Conservation (phyloP, 2,888 invertebrate species). For the Himalopsyche japonica region DNA sequence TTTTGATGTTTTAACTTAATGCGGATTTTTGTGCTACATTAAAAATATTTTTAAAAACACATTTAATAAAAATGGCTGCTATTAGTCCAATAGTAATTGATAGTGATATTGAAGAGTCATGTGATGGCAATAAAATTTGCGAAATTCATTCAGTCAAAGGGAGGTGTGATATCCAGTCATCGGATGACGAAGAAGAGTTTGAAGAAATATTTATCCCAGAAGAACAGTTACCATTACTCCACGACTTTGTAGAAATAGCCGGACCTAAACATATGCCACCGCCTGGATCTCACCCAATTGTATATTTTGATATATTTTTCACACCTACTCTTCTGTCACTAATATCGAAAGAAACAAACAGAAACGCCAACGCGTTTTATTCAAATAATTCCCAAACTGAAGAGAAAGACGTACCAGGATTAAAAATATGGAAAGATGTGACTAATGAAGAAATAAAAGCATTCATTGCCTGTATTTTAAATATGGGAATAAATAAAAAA, state of each 20-base stretch:
- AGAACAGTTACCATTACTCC: no score
- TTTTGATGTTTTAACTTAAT: no score
- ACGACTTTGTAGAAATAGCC: not conserved
- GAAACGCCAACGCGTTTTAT: not conserved
- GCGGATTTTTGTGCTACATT: no score
- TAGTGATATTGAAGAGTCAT: no score
- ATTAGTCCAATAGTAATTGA: no score
- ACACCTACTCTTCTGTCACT: not conserved
- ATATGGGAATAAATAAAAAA: not conserved
- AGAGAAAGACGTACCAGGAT: not conserved
- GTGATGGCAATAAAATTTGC: no score
- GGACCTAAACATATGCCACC: not conserved
- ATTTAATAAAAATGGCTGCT: no score
- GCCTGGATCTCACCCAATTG: not conserved
- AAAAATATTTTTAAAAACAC: no score
- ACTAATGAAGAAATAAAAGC: not conserved
- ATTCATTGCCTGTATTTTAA: conserved; percentile 2
- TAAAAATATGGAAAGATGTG: conserved; percentile 1
- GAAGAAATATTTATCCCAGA: no score
- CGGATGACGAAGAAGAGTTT: no score
- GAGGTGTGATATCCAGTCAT: no score
- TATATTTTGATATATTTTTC: not conserved
- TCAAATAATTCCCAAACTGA: not conserved
- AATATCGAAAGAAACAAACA: not conserved
- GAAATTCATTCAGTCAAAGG: no score